These are phyloP conservation scores for Semaprochilodus insignis DNA, from an alignment of 2,797 vertebrate species.

Conservation along the genomic window DNA sequence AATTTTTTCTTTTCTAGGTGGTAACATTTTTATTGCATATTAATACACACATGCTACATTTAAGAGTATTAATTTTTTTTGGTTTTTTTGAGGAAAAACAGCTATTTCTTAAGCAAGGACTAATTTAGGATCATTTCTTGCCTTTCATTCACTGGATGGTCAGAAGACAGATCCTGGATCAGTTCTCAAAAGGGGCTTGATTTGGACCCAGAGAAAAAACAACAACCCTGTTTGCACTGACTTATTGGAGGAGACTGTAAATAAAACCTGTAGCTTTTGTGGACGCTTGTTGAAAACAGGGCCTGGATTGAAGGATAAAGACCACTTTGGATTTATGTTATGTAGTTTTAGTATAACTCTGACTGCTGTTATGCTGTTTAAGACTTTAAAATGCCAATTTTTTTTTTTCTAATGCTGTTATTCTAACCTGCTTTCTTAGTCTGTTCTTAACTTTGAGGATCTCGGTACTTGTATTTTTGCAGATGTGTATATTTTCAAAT, in stretches of 20 bases:
- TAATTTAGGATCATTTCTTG: background rate
- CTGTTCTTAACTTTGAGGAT: constrained; percentile 22
- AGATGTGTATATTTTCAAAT: constrained; percentile 44
- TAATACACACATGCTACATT: too few species aligned
- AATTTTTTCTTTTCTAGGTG: too few species aligned
- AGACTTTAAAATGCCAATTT: background rate
- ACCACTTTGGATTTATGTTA: background rate
- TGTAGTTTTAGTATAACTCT: constrained; percentile 19
- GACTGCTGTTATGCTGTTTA: constrained; percentile 28
- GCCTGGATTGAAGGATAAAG: background rate
- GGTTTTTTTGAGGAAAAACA: background rate
- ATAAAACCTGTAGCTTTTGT: background rate
- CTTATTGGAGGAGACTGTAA: background rate
- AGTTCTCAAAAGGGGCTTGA: background rate
- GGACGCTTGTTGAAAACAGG: background rate
- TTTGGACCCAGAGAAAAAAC: too few species aligned
- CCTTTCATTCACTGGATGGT: too few species aligned
- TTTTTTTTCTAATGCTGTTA: constrained; percentile 26
- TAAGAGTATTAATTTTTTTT: too few species aligned
- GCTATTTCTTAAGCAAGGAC: too few species aligned
- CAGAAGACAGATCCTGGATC: background rate
- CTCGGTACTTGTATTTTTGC: constrained; percentile 2
- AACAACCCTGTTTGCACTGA: background rate
- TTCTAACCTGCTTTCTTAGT: constrained; percentile 8
- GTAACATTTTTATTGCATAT: too few species aligned